Evolutionary conservation across 35 echinoderm and acorn worm genomes (phyloP).

Genomic region (Stichopus chloronotus): DNA sequence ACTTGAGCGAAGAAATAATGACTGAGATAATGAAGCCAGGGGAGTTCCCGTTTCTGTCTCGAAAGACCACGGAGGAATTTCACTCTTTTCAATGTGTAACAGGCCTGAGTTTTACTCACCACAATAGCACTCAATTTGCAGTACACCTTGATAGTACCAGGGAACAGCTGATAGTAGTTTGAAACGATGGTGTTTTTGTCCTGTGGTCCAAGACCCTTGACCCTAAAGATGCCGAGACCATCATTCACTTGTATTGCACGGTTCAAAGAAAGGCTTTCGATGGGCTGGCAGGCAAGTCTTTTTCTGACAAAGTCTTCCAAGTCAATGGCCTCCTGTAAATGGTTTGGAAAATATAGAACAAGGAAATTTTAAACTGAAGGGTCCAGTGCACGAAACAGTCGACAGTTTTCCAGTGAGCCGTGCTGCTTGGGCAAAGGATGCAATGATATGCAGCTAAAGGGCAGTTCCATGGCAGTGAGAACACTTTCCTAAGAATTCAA

Average conservation of each 20-base stretch:
- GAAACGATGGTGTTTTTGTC: constrained; percentile 86
- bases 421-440: no score
- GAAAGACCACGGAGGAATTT: no score
- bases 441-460: no score
- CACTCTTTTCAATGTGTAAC: no score
- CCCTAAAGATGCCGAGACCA: constrained; percentile 67
- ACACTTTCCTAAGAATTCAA: no score
- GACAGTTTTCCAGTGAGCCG: no score
- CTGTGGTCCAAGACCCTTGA: constrained; percentile 67
- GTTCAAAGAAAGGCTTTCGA: constrained; percentile 36
- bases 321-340: constrained; percentile 69
- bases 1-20: no score
- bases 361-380: no score
- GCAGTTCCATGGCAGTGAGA: no score
- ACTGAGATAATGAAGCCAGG: no score
- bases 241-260: constrained; percentile 62
- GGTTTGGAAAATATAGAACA: neutral
- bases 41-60: no score
- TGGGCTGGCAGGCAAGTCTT: constrained; percentile 58
- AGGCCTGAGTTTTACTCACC: constrained; percentile 48
- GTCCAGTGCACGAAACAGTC: no score
- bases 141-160: constrained; percentile 68
- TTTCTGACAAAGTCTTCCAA: constrained; percentile 68
- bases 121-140: constrained; percentile 70
- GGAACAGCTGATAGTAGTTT: constrained; percentile 90